These are phyloP conservation scores for Smittia sp. DNA, from an alignment of 2,888 invertebrate genomes.

Conservation along the genomic window DNA sequence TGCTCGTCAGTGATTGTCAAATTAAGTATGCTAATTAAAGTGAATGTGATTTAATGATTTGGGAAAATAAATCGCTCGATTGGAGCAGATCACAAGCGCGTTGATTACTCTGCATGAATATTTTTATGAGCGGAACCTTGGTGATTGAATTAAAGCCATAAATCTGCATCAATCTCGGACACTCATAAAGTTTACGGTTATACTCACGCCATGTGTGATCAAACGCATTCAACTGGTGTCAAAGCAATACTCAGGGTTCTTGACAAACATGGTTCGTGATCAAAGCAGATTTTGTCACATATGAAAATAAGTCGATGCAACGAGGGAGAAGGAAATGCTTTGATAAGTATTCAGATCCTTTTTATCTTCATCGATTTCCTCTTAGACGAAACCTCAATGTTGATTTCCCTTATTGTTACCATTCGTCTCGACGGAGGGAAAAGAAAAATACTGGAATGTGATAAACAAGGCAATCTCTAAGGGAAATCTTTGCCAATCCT, in stretches of 20 bases:
- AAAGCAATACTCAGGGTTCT: too few relatives aligned
- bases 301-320: background rate
- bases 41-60: too few relatives aligned
- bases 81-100: too few relatives aligned
- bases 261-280: background rate
- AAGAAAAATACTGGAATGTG: background rate
- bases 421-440: background rate
- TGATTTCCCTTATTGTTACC: background rate
- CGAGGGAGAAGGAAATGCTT: background rate
- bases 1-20: too few relatives aligned
- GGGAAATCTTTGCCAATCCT: background rate
- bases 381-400: background rate
- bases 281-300: constrained; percentile 7
- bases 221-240: constrained; percentile 3
- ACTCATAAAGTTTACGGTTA: background rate
- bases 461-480: background rate
- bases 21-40: too few relatives aligned
- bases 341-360: background rate
- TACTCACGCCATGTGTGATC: background rate
- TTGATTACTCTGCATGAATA: too few relatives aligned
- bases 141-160: background rate
- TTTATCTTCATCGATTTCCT: constrained; percentile 9
- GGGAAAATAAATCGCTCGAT: too few relatives aligned
- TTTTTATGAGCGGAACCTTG: too few relatives aligned
- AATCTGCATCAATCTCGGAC: background rate